Evolutionary conservation across 2,888 invertebrate species (phyloP), one percentile per base, ranked within the genome.

Genomic region (Punctoribates punctum): DNA sequence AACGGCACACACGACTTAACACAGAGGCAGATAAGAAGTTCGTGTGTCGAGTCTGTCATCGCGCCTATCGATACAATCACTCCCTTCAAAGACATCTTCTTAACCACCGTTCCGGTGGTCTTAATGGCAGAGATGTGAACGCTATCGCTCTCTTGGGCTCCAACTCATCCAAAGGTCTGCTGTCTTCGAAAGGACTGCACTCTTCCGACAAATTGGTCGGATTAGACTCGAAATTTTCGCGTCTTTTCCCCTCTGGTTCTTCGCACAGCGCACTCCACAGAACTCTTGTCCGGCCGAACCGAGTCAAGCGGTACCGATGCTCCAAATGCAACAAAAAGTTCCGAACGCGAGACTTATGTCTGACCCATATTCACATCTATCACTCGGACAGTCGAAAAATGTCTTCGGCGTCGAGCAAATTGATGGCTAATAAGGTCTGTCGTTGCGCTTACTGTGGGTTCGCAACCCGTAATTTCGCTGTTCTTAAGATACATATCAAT

Each of bases 1-100:
- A 93, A 81, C 91, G 93, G 60, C 94, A 94, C 84, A 85, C 86
- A 20, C 84, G 80, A 79, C 82, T 79, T 75, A 82, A 77, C 78
- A 81, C 79, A 78, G 79, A 82, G 78, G 79, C 79, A 13, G 80
- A 79, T 74, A 78, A 79, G 60, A 79, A 77, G 51, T 83, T 81
- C 78, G 80, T 81, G 42, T 84, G 84, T 79, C 81, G 81, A 67
- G 80, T 81, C 73, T 83, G 83, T 79, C 81, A 81, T 75, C 82
- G 83, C 76, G 81, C 82, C 77, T 84, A 83, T 80, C 81, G 82
- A 54, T 82, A 82, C 80, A 82, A 82, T 78, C 81, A 82, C 79
- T 81, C 82, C 46, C 79, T 82, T 72, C 80, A 83, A 73, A 81
- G 82, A 27, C 83, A 83, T 78, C 79, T 81, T 75, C 75, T 81